Evolutionary conservation across 2,113 vertebrate genomes (phyloP).

Genomic region (Xiphophorus couchianus): DNA sequence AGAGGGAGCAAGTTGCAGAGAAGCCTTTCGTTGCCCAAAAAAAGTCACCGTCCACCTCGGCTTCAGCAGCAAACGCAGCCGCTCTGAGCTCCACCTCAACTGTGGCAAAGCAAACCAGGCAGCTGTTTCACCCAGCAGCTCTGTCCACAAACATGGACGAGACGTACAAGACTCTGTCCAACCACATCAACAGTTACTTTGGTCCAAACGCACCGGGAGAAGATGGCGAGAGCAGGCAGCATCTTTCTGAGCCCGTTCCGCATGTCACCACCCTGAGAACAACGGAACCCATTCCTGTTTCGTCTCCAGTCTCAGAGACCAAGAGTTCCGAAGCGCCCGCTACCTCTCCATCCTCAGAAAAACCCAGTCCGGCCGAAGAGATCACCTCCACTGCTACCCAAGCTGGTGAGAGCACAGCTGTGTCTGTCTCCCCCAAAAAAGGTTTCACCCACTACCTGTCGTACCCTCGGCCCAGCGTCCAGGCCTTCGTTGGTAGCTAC

Average conservation of each 20-base stretch:
- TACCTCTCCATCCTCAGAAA: conserved; percentile 28
- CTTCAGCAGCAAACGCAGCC: conserved; percentile 1
- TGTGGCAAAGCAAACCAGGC: conserved; percentile 69
- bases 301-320: conserved; percentile 54
- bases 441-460: conserved; percentile 90
- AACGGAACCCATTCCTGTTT: conserved; percentile 40
- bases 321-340: conserved; percentile 35
- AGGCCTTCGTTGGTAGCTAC: conserved; percentile 93
- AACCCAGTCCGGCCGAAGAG: conserved; percentile 3
- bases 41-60: conserved; percentile 24
- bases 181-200: conserved; percentile 92
- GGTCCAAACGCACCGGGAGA: conserved; percentile 63
- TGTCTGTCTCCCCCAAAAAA: conserved; percentile 80
- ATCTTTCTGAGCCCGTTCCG: conserved; percentile 17
- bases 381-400: conserved; percentile 11
- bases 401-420: conserved; percentile 7
- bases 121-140: conserved; percentile 82
- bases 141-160: conserved; percentile 90
- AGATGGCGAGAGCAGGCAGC: conserved; percentile 54
- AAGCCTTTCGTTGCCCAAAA: conserved; percentile 55
- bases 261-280: not conserved
- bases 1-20: conserved; percentile 21
- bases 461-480: conserved; percentile 89
- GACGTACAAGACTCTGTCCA: conserved; percentile 86
- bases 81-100: conserved; percentile 15